phyloP scores from a whole-genome alignment of 2,113 vertebrate genomes.

The Eurystomus gularis region DNA sequence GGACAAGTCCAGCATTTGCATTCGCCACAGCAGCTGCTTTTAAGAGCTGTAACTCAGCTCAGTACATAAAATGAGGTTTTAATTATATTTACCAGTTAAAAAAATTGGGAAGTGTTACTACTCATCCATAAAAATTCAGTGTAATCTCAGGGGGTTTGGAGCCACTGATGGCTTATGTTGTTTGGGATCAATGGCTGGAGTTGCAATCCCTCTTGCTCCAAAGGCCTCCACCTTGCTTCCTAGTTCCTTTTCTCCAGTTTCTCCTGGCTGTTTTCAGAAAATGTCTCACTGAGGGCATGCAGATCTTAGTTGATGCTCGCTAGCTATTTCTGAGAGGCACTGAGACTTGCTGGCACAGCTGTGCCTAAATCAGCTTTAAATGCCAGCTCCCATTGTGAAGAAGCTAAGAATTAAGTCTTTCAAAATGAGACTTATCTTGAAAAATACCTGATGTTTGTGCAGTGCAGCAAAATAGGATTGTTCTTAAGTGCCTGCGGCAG shows the following conservation, averaged over 20 bases:
- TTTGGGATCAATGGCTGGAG: neutral
- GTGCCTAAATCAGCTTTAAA: neutral
- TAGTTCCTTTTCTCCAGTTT: neutral
- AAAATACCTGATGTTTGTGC: neutral
- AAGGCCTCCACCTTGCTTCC: neutral
- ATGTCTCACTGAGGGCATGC: neutral
- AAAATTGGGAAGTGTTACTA: neutral
- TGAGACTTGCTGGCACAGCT: neutral
- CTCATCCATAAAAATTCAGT: neutral
- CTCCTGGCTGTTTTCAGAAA: neutral
- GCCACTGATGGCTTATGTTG: neutral
- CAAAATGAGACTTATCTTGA: neutral
- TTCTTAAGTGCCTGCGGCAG: neutral
- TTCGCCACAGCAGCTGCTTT: neutral
- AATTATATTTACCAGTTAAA: neutral
- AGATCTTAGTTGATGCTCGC: neutral
- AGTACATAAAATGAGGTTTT: neutral
- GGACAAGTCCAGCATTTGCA: neutral
- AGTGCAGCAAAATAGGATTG: neutral
- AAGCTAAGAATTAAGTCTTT: neutral
- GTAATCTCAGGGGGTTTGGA: neutral
- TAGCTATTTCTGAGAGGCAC: neutral
- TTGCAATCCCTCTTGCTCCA: neutral
- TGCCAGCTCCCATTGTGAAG: neutral
- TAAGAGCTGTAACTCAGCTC: neutral